Percentiles rank a stretch among this genome's conserved stretches.
phyloP scores from a whole-genome alignment of 2,888 invertebrate species.

The Aphidius colemani region DNA sequence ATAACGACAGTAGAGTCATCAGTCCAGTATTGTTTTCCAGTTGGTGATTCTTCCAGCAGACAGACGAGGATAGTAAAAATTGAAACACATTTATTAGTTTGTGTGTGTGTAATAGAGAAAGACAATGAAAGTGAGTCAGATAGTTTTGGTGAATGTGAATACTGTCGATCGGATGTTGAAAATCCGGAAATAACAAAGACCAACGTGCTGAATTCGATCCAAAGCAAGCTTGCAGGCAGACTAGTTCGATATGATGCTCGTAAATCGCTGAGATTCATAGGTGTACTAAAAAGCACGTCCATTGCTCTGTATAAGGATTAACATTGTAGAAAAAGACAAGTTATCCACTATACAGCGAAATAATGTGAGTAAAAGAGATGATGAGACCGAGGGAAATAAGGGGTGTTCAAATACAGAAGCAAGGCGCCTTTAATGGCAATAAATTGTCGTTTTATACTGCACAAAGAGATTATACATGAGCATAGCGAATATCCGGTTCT shows the following conservation, averaged over 20 bases:
- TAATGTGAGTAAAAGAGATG: no score
- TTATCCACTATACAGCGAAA: no score
- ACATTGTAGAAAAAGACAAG: constrained; percentile 1
- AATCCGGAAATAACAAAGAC: constrained; percentile 19
- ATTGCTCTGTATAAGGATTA: constrained; percentile 5
- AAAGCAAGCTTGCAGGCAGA: no score
- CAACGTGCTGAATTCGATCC: constrained; percentile 9
- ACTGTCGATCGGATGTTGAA: constrained; percentile 9
- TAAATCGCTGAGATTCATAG: constrained; percentile 26
- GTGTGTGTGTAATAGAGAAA: neutral
- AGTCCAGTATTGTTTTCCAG: constrained; percentile 7
- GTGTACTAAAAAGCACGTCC: constrained; percentile 21
- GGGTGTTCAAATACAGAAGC: constrained; percentile 1
- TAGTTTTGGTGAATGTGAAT: neutral
- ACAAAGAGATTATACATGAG: constrained; percentile 27
- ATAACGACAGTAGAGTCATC: constrained; percentile 2
- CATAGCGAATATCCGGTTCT: constrained; percentile 9
- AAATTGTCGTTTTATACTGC: constrained; percentile 22
- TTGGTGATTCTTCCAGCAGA: neutral
- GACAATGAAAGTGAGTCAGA: neutral
- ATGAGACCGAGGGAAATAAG: neutral
- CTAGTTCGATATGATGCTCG: constrained; percentile 23
- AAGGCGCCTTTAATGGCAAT: constrained; percentile 19
- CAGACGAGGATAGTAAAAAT: no score
- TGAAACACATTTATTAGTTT: no score